Conservation (phyloP, 2,113 vertebrate species). For the Proteles cristata region DNA sequence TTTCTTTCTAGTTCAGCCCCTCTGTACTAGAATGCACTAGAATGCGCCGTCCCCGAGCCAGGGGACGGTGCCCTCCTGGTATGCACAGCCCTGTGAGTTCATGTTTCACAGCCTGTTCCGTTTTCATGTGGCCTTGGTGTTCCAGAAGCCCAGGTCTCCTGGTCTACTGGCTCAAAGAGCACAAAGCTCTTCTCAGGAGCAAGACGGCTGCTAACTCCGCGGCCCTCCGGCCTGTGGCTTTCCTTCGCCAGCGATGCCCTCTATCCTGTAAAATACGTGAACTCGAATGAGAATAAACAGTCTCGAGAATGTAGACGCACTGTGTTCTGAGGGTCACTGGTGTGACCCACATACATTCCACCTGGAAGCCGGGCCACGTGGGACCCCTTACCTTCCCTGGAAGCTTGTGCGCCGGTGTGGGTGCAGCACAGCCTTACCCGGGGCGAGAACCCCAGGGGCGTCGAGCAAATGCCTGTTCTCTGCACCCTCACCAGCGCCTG, state of each 20-base stretch:
- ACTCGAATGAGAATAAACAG: neutral
- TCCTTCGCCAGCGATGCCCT: neutral
- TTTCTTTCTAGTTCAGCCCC: neutral
- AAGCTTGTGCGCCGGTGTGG: accelerated
- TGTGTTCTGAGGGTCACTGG: neutral
- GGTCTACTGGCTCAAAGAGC: neutral
- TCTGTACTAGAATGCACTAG: neutral
- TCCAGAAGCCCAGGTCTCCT: neutral
- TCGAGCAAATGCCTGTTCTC: neutral
- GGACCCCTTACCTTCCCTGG: neutral
- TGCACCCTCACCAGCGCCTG: neutral
- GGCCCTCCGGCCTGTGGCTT: neutral
- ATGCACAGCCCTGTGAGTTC: neutral
- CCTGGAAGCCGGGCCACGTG: neutral
- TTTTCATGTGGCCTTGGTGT: neutral
- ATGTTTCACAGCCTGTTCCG: neutral
- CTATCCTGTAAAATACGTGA: neutral
- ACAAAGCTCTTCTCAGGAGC: neutral
- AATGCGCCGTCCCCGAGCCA: neutral
- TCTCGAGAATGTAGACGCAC: neutral
- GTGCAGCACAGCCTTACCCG: neutral
- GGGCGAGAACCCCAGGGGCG: neutral
- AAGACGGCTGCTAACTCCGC: neutral
- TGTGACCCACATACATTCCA: neutral
- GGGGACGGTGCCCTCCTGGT: neutral